Conservation (phyloP, 2,797 vertebrate genomes). For the Mormyrops attenuatus region DNA sequence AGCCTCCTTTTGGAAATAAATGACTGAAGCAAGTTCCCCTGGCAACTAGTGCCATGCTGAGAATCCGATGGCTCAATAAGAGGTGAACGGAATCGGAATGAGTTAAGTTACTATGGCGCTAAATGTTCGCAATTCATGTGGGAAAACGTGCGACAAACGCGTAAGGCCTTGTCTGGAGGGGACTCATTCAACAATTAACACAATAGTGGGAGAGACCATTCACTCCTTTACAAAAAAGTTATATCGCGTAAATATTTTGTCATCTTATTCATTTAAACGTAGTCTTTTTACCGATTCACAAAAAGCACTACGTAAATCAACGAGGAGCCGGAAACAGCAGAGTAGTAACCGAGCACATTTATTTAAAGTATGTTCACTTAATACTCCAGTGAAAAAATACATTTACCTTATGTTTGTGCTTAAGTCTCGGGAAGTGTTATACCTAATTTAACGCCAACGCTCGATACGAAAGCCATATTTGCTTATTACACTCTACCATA, state of each 20-base stretch:
- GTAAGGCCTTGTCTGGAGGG: not conserved
- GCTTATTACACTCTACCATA: not conserved
- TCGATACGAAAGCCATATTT: not conserved
- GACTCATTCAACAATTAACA: not conserved
- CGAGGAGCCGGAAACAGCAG: not conserved
- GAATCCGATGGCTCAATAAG: conserved; percentile 23
- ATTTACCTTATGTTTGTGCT: not conserved
- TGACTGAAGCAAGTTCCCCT: conserved; percentile 30
- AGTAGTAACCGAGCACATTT: not conserved
- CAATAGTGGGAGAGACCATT: not conserved
- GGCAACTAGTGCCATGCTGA: conserved; percentile 35
- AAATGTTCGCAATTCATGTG: conserved; percentile 12
- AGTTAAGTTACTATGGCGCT: conserved; percentile 15
- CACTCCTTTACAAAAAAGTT: not conserved
- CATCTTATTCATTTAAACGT: not conserved
- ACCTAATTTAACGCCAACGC: not conserved
- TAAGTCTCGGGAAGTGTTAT: not conserved
- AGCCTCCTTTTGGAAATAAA: conserved; percentile 44
- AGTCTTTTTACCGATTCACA: not conserved
- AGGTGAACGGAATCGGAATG: conserved; percentile 23
- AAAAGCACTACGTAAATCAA: not conserved
- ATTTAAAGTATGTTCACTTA: not conserved
- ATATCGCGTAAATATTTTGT: not conserved
- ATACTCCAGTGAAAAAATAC: not conserved
- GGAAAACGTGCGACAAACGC: not conserved